A percentile compares a stretch with the other conserved stretches of the same genome.
These are phyloP conservation scores for Orgyia antiqua DNA, from an alignment of 2,888 invertebrate genomes.

Conservation along the genomic window DNA sequence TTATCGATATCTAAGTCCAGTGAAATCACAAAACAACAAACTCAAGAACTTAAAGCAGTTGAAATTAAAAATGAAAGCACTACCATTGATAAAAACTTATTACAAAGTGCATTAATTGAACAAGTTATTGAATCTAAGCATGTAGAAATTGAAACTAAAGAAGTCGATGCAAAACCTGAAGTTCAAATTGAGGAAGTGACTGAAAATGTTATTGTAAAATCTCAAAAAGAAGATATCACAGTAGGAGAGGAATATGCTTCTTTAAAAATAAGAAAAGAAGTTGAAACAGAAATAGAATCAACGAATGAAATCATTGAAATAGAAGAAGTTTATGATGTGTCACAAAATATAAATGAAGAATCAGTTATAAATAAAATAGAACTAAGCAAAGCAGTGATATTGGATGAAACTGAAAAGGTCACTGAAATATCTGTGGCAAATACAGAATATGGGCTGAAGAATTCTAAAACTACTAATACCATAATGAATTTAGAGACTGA, in stretches of 20 bases:
- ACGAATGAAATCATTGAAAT: slow-evolving; percentile 26
- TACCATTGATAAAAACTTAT: no score
- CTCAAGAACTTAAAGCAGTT: slow-evolving; percentile 13
- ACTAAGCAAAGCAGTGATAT: slow-evolving; percentile 8
- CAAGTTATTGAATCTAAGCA: slow-evolving; percentile 16
- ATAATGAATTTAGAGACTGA: not conserved
- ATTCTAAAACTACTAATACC: slow-evolving; percentile 1
- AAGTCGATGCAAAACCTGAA: no score
- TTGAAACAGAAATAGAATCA: slow-evolving; percentile 19
- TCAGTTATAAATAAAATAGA: slow-evolving; percentile 10
- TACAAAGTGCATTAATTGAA: no score
- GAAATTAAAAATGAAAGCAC: slow-evolving; percentile 12
- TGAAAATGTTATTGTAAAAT: slow-evolving; percentile 11
- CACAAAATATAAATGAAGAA: slow-evolving; percentile 6
- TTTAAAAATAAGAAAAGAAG: slow-evolving; percentile 35
- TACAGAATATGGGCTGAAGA: slow-evolving; percentile 3
- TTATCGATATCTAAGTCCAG: slow-evolving; percentile 12
- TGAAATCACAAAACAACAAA: slow-evolving; percentile 12
- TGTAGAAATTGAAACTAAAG: slow-evolving; percentile 9
- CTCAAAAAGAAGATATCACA: slow-evolving; percentile 12
- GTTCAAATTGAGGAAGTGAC: not conserved
- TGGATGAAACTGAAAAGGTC: slow-evolving; percentile 10
- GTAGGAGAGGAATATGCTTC: slow-evolving; percentile 31
- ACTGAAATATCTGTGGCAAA: slow-evolving; percentile 5
- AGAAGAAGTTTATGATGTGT: slow-evolving; percentile 16